phyloP scores from a whole-genome alignment of 92 coral and sea anemone genomes.

The Palythoa caribaeorum region DNA sequence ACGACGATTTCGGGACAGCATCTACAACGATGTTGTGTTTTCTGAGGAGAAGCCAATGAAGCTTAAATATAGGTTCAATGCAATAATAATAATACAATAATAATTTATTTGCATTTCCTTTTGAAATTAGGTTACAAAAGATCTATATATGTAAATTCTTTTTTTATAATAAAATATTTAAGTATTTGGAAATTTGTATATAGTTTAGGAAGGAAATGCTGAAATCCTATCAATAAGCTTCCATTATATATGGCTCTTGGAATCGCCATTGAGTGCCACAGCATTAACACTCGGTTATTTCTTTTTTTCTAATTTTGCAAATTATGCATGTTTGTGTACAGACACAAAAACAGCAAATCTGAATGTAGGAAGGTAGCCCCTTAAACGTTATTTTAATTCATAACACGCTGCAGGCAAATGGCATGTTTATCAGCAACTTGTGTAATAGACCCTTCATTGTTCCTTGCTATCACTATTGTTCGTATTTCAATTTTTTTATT shows the following conservation, averaged over 20 bases:
- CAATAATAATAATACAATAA: too few relatives aligned
- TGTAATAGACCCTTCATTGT: too few relatives aligned
- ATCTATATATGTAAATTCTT: too few relatives aligned
- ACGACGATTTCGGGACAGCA: slow-evolving; percentile 37
- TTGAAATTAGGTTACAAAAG: too few relatives aligned
- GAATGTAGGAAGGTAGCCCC: neutral
- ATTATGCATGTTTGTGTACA: neutral
- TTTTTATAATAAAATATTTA: too few relatives aligned
- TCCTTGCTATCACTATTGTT: too few relatives aligned
- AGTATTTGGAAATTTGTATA: too few relatives aligned
- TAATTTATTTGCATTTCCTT: too few relatives aligned
- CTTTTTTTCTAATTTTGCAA: neutral
- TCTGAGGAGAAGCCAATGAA: slow-evolving; percentile 54
- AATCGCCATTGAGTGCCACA: slow-evolving; percentile 52
- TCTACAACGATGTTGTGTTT: slow-evolving; percentile 41
- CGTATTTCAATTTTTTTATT: too few relatives aligned
- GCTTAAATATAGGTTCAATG: slow-evolving; percentile 47
- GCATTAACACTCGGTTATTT: slow-evolving; percentile 29
- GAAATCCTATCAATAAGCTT: slow-evolving; percentile 37
- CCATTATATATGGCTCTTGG: slow-evolving; percentile 56
- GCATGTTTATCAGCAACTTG: too few relatives aligned
- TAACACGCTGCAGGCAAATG: neutral
- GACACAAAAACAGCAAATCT: slow-evolving; percentile 13
- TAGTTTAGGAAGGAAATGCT: too few relatives aligned
- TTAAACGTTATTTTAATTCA: neutral